These are phyloP conservation scores for Phymanthus crucifer DNA, from an alignment of 92 coral and sea anemone species.

Conservation along the genomic window DNA sequence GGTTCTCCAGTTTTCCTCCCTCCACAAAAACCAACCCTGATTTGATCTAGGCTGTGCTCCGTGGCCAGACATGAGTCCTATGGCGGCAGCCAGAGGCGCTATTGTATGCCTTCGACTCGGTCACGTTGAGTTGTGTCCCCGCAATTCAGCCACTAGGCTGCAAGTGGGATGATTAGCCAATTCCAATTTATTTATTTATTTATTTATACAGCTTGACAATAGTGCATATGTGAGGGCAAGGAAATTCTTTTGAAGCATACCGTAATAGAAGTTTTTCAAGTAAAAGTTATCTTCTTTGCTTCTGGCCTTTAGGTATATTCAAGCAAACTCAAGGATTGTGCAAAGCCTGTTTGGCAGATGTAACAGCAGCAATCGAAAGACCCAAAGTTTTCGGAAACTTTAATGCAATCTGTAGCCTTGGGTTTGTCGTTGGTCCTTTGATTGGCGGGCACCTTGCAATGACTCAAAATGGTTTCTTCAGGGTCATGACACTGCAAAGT, in stretches of 20 bases:
- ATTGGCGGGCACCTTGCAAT: conserved; percentile 93
- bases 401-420: conserved; percentile 87
- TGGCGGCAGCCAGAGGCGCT: no score
- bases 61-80: no score
- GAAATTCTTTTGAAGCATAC: no score
- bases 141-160: no score
- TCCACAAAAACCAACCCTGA: no score
- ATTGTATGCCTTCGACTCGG: no score
- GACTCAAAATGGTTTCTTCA: conserved; percentile 82
- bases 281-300: neutral
- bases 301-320: conserved; percentile 65
- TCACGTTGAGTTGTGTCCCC: no score
- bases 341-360: conserved; percentile 84
- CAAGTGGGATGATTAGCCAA: no score
- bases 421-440: conserved; percentile 92
- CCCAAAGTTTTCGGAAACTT: conserved; percentile 85
- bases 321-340: conserved; percentile 88
- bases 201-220: neutral
- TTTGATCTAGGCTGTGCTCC: no score
- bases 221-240: conserved; percentile 10
- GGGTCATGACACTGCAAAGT: conserved; percentile 67
- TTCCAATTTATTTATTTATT: neutral
- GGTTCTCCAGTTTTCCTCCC: no score
- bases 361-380: conserved; percentile 70
- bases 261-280: neutral